Evolutionary conservation across 2,888 invertebrate species (phyloP).

Genomic region (Campoplex nolae): DNA sequence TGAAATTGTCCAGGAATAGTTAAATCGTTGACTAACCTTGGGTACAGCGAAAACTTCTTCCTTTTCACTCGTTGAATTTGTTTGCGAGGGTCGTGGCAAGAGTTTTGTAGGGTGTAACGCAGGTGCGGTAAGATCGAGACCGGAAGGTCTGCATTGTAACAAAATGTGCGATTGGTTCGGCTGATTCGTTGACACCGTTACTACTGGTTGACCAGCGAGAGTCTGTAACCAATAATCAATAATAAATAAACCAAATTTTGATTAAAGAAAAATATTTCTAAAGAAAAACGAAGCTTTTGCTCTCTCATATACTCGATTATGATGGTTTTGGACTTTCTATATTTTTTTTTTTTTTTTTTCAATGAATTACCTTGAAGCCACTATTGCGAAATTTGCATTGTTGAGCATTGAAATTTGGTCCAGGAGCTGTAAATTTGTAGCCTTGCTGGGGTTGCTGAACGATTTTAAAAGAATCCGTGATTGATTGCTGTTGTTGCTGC

Average conservation of each 20-base stretch:
- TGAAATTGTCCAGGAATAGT: not conserved
- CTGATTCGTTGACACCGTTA: constrained; percentile 77
- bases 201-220: constrained; percentile 76
- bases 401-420: constrained; percentile 77
- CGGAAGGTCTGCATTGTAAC: constrained; percentile 80
- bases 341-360: not conserved
- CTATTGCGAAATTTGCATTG: constrained; percentile 80
- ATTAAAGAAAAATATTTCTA: too few species aligned
- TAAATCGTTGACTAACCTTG: constrained; percentile 79
- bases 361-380: constrained; percentile 77
- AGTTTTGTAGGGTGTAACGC: constrained; percentile 80
- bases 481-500: constrained; percentile 72
- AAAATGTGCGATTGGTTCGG: constrained; percentile 78
- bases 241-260: not conserved
- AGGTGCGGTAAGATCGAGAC: constrained; percentile 80
- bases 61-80: constrained; percentile 72
- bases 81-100: constrained; percentile 75
- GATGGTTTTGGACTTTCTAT: not conserved
- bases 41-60: constrained; percentile 85
- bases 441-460: constrained; percentile 78
- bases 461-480: constrained; percentile 79
- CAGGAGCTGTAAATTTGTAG: constrained; percentile 79
- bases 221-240: constrained; percentile 69
- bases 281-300: too few species aligned
- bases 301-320: not conserved